A percentile compares a stretch with the other conserved stretches of the same genome.
Evolutionary conservation across 2,113 vertebrate genomes (phyloP).

Genomic region (Plestiodon gilberti): DNA sequence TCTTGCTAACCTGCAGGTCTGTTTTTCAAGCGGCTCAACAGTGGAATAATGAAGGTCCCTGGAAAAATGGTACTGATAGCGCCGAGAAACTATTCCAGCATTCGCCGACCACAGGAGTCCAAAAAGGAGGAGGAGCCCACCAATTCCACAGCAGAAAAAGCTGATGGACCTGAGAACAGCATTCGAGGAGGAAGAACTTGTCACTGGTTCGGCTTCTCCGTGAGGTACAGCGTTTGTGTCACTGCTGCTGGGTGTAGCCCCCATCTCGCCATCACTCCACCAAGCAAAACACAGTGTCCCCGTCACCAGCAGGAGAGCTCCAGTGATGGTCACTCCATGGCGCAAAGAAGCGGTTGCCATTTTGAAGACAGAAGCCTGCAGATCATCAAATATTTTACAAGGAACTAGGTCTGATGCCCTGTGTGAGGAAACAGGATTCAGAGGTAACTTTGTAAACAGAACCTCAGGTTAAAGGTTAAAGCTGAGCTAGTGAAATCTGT

Average conservation of each 20-base stretch:
- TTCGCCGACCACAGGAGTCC: conserved; percentile 77
- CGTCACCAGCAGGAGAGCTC: conserved; percentile 67
- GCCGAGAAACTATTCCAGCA: conserved; percentile 52
- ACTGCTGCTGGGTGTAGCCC: not conserved
- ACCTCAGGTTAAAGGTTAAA: no score
- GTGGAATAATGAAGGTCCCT: conserved; percentile 74
- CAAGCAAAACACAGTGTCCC: conserved; percentile 77
- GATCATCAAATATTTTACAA: not conserved
- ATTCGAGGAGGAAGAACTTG: conserved; percentile 50
- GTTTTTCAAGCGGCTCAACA: conserved; percentile 66
- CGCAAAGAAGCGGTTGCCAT: conserved; percentile 59
- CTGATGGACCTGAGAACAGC: conserved; percentile 71
- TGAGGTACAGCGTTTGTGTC: conserved; percentile 26
- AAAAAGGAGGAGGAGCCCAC: conserved; percentile 72
- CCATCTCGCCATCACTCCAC: conserved; percentile 71
- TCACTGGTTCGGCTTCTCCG: conserved; percentile 23
- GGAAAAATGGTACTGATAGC: conserved; percentile 72
- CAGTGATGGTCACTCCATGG: conserved; percentile 63
- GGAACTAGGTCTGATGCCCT: conserved; percentile 17
- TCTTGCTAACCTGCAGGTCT: conserved; percentile 68
- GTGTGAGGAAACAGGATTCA: no score
- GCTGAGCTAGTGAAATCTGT: no score
- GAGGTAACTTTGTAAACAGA: no score
- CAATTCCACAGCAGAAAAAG: conserved; percentile 73
- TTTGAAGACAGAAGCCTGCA: not conserved